Conservation (phyloP, 2,888 invertebrate genomes). For the Aethes cnicana region DNA sequence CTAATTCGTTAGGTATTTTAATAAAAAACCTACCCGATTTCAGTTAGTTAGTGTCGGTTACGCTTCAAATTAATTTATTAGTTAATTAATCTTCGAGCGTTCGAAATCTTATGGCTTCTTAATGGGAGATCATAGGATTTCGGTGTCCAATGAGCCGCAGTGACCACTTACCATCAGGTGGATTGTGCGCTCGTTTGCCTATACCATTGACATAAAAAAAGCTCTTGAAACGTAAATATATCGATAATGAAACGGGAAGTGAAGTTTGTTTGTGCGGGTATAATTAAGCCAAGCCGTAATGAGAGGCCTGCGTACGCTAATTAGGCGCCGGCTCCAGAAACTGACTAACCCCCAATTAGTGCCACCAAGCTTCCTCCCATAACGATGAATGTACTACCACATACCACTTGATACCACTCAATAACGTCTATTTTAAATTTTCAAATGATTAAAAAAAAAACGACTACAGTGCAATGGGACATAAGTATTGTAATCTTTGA, state of each 20-base stretch:
- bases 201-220: too few relatives aligned
- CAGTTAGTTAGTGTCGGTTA: slow-evolving; percentile 3
- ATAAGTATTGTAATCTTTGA: too few relatives aligned
- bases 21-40: background rate
- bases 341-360: slow-evolving; percentile 68
- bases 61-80: slow-evolving; percentile 15
- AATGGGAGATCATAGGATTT: too few relatives aligned
- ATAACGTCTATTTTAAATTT: too few relatives aligned
- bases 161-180: too few relatives aligned
- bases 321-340: slow-evolving; percentile 65
- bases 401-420: too few relatives aligned
- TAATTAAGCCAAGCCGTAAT: slow-evolving; percentile 65
- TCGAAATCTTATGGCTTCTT: too few relatives aligned
- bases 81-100: background rate
- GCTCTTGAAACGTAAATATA: slow-evolving; percentile 1
- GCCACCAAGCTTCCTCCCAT: slow-evolving; percentile 45
- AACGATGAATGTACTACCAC: too few relatives aligned
- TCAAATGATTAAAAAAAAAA: too few relatives aligned
- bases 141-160: too few relatives aligned
- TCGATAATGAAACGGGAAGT: slow-evolving; percentile 26
- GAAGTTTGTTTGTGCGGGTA: slow-evolving; percentile 61
- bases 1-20: background rate
- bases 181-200: too few relatives aligned
- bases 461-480: too few relatives aligned
- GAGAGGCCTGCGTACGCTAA: slow-evolving; percentile 63